Percentiles rank a stretch among this genome's conserved stretches.
Evolutionary conservation across 64 coral and sea anemone genomes (phyloP).

Genomic region (Acropora yongei): DNA sequence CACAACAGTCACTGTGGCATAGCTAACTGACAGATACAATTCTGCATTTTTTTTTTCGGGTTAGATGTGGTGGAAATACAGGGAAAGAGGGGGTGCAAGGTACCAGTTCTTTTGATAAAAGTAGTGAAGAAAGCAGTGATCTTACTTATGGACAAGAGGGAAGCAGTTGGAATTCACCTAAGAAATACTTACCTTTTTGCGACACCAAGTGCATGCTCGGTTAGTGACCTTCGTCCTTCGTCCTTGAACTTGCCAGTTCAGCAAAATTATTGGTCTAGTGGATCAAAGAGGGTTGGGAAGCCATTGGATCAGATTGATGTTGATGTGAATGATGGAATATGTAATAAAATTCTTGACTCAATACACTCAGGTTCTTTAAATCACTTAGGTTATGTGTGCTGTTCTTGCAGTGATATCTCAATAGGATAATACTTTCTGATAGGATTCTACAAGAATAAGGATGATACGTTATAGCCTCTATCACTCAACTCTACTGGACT

Average conservation of each 20-base stretch:
- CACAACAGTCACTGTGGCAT: no score
- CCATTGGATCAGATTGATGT: slow-evolving; percentile 8
- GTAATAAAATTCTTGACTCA: no score
- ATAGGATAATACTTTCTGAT: no score
- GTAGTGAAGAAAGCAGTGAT: slow-evolving; percentile 24
- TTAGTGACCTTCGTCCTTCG: not conserved
- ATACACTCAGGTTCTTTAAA: no score
- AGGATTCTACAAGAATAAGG: no score
- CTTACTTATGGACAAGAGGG: not conserved
- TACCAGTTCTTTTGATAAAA: not conserved
- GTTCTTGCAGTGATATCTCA: no score
- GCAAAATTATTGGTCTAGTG: not conserved
- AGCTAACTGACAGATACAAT: no score
- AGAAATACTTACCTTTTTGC: slow-evolving; percentile 58
- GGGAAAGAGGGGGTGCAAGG: slow-evolving; percentile 27
- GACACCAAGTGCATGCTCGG: not conserved
- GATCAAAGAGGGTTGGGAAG: slow-evolving; percentile 3
- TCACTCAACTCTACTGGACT: no score
- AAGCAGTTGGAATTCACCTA: slow-evolving; percentile 4
- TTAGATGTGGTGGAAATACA: slow-evolving; percentile 68
- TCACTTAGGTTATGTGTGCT: no score
- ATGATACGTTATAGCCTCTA: no score
- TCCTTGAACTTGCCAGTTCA: not conserved
- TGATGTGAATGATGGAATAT: not conserved
- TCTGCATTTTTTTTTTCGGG: slow-evolving; percentile 9